These are phyloP conservation scores for Zygothrica quintamaculata DNA, from an alignment of 2,888 invertebrate genomes.

Conservation along the genomic window DNA sequence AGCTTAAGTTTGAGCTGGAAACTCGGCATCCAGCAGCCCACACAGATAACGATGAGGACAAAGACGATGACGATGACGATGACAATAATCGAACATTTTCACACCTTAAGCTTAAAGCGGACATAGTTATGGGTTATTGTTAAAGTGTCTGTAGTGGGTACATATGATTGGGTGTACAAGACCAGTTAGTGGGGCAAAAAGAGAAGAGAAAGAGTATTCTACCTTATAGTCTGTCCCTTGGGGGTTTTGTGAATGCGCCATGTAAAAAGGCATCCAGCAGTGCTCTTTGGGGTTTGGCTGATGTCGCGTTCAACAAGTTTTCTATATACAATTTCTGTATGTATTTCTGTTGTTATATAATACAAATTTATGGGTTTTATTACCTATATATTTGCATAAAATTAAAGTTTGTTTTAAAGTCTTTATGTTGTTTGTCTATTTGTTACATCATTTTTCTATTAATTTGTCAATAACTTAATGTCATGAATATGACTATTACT, in stretches of 20 bases:
- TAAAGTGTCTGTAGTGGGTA: constrained; percentile 9
- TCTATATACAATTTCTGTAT: constrained; percentile 28
- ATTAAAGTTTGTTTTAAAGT: constrained; percentile 44
- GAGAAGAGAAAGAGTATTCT: constrained; percentile 44
- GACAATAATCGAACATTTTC: constrained; percentile 82
- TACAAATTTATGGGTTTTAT: constrained; percentile 80
- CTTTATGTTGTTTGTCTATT: constrained; percentile 21
- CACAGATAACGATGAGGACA: constrained; percentile 34
- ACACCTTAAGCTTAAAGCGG: constrained; percentile 80
- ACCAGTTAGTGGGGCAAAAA: constrained; percentile 1
- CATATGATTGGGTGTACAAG: constrained; percentile 28
- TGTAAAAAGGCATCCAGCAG: constrained; percentile 63
- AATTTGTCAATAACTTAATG: constrained; percentile 69
- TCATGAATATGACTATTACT: constrained; percentile 67
- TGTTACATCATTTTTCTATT: constrained; percentile 62
- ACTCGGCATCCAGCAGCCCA: constrained; percentile 27
- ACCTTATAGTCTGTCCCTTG: constrained; percentile 55
- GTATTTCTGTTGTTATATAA: constrained; percentile 70
- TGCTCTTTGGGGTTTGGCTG: constrained; percentile 29
- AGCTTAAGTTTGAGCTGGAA: not conserved
- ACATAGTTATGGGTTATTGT: constrained; percentile 38
- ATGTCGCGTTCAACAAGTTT: constrained; percentile 66
- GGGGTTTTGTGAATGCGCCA: constrained; percentile 51
- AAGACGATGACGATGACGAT: constrained; percentile 48
- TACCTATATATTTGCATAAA: constrained; percentile 67